Evolutionary conservation across 2,113 vertebrate genomes (phyloP).

Genomic region (Peromyscus polionotus): DNA sequence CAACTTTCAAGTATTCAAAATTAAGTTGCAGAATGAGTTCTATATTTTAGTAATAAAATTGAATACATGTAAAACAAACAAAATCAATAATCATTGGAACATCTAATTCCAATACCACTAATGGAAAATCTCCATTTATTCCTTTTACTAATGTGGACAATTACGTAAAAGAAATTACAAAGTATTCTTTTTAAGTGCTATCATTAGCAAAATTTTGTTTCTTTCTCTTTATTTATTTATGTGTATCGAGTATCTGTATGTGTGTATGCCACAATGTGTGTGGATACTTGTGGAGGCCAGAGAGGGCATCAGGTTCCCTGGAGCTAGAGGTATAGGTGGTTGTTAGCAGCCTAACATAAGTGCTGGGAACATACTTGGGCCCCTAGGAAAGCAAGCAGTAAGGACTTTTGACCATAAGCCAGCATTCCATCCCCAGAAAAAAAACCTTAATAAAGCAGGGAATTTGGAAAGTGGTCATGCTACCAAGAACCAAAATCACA

Average conservation of each 20-base stretch:
- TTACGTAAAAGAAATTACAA: conserved; percentile 39
- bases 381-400: background rate
- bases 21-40: background rate
- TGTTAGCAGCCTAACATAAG: background rate
- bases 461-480: background rate
- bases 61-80: background rate
- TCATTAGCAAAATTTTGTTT: background rate
- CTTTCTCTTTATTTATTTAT: background rate
- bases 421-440: background rate
- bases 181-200: background rate
- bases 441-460: conserved; percentile 15
- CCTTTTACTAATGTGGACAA: background rate
- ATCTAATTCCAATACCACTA: background rate
- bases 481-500: background rate
- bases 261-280: background rate
- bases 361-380: background rate
- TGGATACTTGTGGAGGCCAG: background rate
- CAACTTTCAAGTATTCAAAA: background rate
- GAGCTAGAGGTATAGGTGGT: background rate
- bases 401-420: background rate
- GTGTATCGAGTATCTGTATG: background rate
- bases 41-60: conserved; percentile 36
- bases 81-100: background rate
- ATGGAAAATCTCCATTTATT: background rate
- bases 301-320: background rate